phyloP scores from a whole-genome alignment of 1,140 invertebrate species.

The Drosophila pseudoobscura region DNA sequence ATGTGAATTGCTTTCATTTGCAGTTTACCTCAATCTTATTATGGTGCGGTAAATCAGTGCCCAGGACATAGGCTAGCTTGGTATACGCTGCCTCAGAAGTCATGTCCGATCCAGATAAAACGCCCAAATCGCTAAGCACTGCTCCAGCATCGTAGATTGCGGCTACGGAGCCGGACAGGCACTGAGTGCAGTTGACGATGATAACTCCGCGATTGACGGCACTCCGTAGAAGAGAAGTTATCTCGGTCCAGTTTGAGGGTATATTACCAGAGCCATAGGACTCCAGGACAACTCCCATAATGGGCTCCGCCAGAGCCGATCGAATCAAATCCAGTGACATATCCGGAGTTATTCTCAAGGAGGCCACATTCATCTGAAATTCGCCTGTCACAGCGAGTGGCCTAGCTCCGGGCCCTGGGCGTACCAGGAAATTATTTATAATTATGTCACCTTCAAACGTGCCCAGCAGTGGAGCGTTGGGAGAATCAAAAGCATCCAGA shows the following conservation, averaged over 20 bases:
- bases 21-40: slow-evolving; percentile 86
- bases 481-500: slow-evolving; percentile 95
- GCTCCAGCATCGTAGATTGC: slow-evolving; percentile 92
- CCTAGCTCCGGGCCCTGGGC: slow-evolving; percentile 88
- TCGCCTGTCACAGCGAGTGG: slow-evolving; percentile 90
- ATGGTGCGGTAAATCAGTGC: slow-evolving; percentile 89
- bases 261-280: slow-evolving; percentile 97
- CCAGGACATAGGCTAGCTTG: slow-evolving; percentile 95
- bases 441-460: slow-evolving; percentile 90
- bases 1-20: too few species aligned
- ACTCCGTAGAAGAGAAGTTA: slow-evolving; percentile 89
- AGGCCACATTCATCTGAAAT: slow-evolving; percentile 92
- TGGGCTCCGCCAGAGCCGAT: slow-evolving; percentile 92
- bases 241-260: slow-evolving; percentile 92
- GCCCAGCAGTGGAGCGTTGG: slow-evolving; percentile 93
- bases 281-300: slow-evolving; percentile 94
- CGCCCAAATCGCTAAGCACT: slow-evolving; percentile 87
- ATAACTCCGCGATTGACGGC: slow-evolving; percentile 93
- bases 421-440: slow-evolving; percentile 91
- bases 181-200: slow-evolving; percentile 97
- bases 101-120: slow-evolving; percentile 96
- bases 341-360: slow-evolving; percentile 94
- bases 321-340: slow-evolving; percentile 91
- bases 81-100: slow-evolving; percentile 96
- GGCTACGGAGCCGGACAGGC: slow-evolving; percentile 90